phyloP scores from a whole-genome alignment of 1,140 invertebrate species.

The Frieseomelitta varia region DNA sequence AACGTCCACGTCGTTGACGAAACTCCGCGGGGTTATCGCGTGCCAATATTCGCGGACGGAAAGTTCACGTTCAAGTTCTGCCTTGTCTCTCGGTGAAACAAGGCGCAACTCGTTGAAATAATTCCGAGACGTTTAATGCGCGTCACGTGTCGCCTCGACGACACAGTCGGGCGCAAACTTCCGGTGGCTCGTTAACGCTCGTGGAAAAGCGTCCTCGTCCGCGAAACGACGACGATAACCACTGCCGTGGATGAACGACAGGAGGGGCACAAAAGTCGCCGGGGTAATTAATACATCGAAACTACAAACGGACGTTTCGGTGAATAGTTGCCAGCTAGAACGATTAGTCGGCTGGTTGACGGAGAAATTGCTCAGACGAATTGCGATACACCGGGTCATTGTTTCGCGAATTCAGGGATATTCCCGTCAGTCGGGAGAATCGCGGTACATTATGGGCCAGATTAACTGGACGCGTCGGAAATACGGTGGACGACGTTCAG shows the following conservation, averaged over 20 bases:
- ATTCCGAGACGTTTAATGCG: constrained; percentile 45
- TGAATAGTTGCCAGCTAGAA: constrained; percentile 8
- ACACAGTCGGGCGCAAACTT: not conserved
- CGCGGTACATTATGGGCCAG: no score
- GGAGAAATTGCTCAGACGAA: not conserved
- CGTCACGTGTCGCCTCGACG: not conserved
- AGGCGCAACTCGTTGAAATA: constrained; percentile 55
- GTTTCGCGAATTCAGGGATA: not conserved
- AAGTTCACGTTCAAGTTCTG: not conserved
- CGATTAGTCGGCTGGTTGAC: constrained; percentile 10
- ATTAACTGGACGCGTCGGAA: not conserved
- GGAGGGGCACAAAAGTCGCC: not conserved
- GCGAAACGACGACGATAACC: not conserved
- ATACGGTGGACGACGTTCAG: not conserved
- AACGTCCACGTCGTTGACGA: constrained; percentile 3
- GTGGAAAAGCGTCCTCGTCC: not conserved
- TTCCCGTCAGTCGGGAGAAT: not conserved
- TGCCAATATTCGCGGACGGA: constrained; percentile 16
- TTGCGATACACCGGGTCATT: not conserved
- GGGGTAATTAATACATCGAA: constrained; percentile 28
- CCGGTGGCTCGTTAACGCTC: not conserved
- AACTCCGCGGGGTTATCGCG: constrained; percentile 42
- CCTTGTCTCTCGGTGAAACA: not conserved
- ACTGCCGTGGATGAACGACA: no score
- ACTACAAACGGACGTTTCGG: not conserved